Evolutionary conservation across 1,140 invertebrate species (phyloP).

Genomic region (Manduca sexta): DNA sequence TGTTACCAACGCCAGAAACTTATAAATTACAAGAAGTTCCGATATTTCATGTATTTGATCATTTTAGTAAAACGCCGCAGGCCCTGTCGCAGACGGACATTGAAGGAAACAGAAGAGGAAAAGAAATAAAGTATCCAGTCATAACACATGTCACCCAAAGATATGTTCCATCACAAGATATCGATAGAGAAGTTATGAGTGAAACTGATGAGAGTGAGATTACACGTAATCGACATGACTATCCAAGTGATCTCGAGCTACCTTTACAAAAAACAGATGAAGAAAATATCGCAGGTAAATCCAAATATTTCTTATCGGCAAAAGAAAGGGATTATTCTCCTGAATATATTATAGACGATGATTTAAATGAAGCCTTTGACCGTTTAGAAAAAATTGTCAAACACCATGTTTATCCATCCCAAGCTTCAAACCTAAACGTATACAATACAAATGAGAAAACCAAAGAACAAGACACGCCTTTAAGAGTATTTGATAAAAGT

Average conservation of each 20-base stretch:
- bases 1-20: slow-evolving; percentile 41
- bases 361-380: slow-evolving; percentile 25
- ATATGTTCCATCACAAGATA: background rate
- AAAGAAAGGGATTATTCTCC: too few species aligned
- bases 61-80: slow-evolving; percentile 63
- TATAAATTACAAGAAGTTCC: slow-evolving; percentile 38
- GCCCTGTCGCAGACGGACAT: slow-evolving; percentile 30
- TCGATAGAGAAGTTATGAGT: too few species aligned
- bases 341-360: slow-evolving; percentile 16
- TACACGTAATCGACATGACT: too few species aligned
- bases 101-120: slow-evolving; percentile 37
- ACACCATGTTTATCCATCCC: slow-evolving; percentile 23
- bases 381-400: slow-evolving; percentile 26
- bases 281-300: too few species aligned
- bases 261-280: too few species aligned
- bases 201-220: too few species aligned
- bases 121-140: slow-evolving; percentile 26
- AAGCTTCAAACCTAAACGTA: slow-evolving; percentile 12
- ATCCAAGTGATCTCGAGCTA: too few species aligned
- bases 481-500: too few species aligned
- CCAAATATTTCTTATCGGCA: too few species aligned
- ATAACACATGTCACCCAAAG: background rate
- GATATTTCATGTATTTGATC: slow-evolving; percentile 52
- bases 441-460: too few species aligned
- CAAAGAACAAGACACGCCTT: too few species aligned